Evolutionary conservation across 1,140 invertebrate genomes (phyloP), one percentile per base, ranked within the genome.

Genomic region (Archivesica marissinica): DNA sequence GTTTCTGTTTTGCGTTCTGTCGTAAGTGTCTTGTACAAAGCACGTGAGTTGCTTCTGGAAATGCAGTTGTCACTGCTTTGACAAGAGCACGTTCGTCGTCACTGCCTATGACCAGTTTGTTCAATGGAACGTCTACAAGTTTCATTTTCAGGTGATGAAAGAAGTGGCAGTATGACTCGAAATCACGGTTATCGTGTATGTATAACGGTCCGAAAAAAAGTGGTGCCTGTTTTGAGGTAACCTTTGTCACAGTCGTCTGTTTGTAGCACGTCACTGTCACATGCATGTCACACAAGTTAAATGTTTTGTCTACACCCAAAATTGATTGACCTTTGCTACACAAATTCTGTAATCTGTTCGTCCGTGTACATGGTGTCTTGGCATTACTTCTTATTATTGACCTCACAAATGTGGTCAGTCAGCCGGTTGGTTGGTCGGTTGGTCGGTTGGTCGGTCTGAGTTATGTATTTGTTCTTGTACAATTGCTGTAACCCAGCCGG

Each of bases 261-360:
- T 86, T 81, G 50, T 66, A 76, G 56, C 28, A 41, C 15, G 86
- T 70, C 6, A 61, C 70, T 3, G 74, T 87, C 4, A 84, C 74
- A 39, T 84, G 79, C 80, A 87, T 78, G 38, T 85, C 76, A 23
- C 82, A 84, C n/a, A 85, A 28, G 38, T 87, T 84, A 35, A 87
- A 87, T 6, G 86, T 87, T 38, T 85, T 87, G 61, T 85, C 86
- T 28, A 85, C 30, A 2, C 76, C 81, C 66, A 87, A 66, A 35
- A 87, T 25, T 3, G 85, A 35, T 39, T 86, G 54, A 15, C 85
- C 81, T 30, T 41, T 44, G 52, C 68, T 39, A n/a, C n/a, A n/a
- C n/a, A n/a, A n/a, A n/a, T n/a, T 85, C 77, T 33, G 41, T n/a
- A 25, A 87, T 59, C n/a, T 83, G 80, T 33, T 87, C 75, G 50